Conservation (phyloP, 2,113 vertebrate genomes). For the Romanogobio albipinnatus region DNA sequence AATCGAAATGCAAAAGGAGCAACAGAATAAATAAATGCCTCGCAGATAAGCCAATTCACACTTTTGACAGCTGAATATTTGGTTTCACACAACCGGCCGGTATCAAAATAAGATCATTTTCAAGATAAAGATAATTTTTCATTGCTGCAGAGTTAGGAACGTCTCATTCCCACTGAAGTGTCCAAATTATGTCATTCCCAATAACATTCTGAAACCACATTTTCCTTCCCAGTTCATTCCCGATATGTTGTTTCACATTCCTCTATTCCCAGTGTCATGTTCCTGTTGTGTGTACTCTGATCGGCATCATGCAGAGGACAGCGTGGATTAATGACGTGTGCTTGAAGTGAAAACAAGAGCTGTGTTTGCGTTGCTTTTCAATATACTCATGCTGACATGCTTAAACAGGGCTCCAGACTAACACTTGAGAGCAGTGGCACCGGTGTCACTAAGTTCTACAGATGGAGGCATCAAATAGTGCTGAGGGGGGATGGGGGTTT, state of each 20-base stretch:
- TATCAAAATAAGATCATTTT: conserved; percentile 42
- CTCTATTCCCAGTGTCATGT: neutral
- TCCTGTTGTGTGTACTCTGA: neutral
- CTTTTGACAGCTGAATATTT: conserved; percentile 6
- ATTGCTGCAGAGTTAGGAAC: neutral
- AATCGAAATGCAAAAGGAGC: neutral
- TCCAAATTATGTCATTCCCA: conserved; percentile 36
- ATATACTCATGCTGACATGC: neutral
- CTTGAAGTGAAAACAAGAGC: neutral
- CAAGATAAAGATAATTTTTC: conserved; percentile 30
- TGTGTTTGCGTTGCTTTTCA: neutral
- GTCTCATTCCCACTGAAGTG: conserved; percentile 9
- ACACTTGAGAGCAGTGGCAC: too few relatives aligned
- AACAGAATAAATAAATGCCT: neutral
- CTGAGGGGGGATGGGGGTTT: too few relatives aligned
- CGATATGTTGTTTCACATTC: conserved; percentile 23
- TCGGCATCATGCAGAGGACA: neutral
- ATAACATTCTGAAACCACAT: conserved; percentile 33
- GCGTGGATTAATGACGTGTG: conserved; percentile 25
- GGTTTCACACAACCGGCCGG: conserved; percentile 24
- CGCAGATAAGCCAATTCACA: neutral
- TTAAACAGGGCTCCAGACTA: neutral
- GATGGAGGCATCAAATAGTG: too few relatives aligned
- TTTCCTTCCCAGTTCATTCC: conserved; percentile 1
- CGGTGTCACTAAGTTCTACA: too few relatives aligned